Evolutionary conservation across 2,888 invertebrate species (phyloP).

Genomic region (Malthinus flaveolus): DNA sequence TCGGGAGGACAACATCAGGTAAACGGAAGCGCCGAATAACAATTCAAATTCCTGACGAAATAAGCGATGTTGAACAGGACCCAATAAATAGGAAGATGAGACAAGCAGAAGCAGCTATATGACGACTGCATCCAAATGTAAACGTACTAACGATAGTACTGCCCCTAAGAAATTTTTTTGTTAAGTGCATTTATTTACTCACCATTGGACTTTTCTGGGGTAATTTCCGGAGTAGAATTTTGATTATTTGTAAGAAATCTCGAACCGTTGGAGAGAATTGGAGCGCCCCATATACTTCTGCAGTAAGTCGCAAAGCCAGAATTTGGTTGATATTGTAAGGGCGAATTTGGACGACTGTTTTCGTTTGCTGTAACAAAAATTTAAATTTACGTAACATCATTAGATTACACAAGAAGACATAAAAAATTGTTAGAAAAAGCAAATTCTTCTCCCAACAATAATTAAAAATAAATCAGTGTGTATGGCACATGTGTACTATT

Average conservation of each 20-base stretch:
- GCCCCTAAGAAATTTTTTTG: no score
- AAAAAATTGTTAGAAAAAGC: background rate
- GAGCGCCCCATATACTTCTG: constrained; percentile 50
- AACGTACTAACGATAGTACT: no score
- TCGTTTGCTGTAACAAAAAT: constrained; percentile 34
- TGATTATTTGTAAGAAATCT: constrained; percentile 42
- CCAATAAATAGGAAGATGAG: no score
- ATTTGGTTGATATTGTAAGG: constrained; percentile 45
- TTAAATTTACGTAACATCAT: background rate
- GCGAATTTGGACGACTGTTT: constrained; percentile 38
- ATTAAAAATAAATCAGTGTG: constrained; percentile 41
- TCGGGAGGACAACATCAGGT: no score
- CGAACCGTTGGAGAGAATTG: constrained; percentile 45
- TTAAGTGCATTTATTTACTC: no score
- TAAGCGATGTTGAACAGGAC: no score
- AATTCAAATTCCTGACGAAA: no score
- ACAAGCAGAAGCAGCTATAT: no score
- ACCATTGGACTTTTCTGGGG: constrained; percentile 46
- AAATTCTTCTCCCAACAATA: constrained; percentile 24
- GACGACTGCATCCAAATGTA: no score
- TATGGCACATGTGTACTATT: constrained; percentile 34
- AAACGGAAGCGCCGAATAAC: no score
- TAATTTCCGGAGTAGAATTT: constrained; percentile 36
- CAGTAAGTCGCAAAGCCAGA: constrained; percentile 51
- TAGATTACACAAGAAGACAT: background rate